Conservation (phyloP, 2,113 vertebrate species). For the Piprites chloris region DNA sequence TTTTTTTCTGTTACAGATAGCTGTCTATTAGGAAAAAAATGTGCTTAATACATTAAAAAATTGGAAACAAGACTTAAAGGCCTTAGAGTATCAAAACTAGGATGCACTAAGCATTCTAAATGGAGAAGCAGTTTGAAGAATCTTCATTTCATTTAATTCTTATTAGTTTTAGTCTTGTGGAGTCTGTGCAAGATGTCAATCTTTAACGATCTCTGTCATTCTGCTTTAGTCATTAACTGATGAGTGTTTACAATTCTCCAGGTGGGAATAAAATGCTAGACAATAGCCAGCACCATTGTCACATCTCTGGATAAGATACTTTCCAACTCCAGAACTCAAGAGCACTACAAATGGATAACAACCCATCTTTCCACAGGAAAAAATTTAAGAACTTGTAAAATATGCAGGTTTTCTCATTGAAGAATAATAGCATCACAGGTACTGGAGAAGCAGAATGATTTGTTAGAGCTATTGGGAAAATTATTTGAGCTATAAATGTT, state of each 20-base stretch:
- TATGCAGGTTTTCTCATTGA: neutral
- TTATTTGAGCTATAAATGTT: neutral
- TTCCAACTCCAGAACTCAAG: neutral
- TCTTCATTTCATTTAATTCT: neutral
- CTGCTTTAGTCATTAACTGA: neutral
- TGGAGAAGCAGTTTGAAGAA: neutral
- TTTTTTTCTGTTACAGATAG: neutral
- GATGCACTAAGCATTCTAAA: neutral
- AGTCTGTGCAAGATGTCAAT: neutral
- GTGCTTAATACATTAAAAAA: neutral
- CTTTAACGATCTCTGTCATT: neutral
- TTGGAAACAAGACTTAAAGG: neutral
- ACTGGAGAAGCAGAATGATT: conserved; percentile 2
- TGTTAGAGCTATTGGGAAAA: conserved; percentile 15
- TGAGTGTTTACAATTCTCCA: neutral
- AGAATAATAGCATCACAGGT: neutral
- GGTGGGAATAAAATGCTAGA: neutral
- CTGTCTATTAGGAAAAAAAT: neutral
- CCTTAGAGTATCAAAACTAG: neutral
- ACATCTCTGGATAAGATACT: neutral
- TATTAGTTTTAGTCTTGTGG: neutral
- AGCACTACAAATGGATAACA: neutral
- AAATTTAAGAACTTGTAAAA: conserved; percentile 20
- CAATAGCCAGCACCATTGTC: neutral
- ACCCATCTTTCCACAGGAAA: neutral